Conservation (phyloP, 2,888 invertebrate genomes). For the Poecilus cupreus region DNA sequence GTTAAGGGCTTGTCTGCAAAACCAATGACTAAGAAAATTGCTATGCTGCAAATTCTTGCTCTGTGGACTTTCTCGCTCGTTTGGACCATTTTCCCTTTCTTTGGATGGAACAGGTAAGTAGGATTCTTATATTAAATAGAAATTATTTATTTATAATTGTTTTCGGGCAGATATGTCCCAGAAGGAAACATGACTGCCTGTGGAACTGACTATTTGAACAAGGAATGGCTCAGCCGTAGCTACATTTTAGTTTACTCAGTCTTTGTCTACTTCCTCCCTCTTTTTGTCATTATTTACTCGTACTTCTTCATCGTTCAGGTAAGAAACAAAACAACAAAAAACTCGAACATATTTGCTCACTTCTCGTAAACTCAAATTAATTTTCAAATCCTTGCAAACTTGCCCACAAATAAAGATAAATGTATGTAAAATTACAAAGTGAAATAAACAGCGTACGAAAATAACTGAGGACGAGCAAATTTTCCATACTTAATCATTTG, state of each 20-base stretch:
- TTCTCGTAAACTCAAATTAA: no score
- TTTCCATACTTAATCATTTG: not conserved
- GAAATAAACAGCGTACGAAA: not conserved
- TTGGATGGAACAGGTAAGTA: conserved; percentile 88
- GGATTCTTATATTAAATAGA: not conserved
- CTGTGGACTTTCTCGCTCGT: conserved; percentile 86
- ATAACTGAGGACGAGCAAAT: not conserved
- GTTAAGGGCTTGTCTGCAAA: conserved; percentile 92
- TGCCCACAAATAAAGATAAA: not conserved
- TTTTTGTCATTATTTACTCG: conserved; percentile 88
- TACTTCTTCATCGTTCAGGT: conserved; percentile 92
- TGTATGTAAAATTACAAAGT: not conserved
- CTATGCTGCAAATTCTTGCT: conserved; percentile 83
- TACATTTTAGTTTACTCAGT: conserved; percentile 88
- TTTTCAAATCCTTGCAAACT: no score
- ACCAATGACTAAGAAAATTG: conserved; percentile 88
- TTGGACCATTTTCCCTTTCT: conserved; percentile 89
- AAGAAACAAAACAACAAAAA: conserved; percentile 63
- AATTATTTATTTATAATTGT: not conserved
- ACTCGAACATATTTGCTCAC: not conserved
- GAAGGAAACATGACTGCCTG: conserved; percentile 96
- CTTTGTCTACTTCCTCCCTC: conserved; percentile 85
- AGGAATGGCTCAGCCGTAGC: conserved; percentile 84
- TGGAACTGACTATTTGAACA: conserved; percentile 89
- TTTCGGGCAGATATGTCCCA: conserved; percentile 84